These are phyloP conservation scores for Thunnus albacares DNA, from an alignment of 2,797 vertebrate species.

Conservation along the genomic window DNA sequence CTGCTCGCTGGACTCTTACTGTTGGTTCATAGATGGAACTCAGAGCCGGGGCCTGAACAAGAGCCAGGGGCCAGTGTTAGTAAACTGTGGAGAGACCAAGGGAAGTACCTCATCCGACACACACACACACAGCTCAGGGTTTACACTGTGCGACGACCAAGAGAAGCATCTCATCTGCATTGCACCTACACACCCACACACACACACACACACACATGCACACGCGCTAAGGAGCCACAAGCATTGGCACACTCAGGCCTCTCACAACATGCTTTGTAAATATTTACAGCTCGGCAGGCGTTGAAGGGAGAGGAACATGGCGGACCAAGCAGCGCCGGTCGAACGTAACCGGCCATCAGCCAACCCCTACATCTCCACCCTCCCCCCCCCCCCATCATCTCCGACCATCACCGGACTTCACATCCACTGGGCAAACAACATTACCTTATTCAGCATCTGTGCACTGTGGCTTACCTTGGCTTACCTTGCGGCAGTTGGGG, in stretches of 20 bases:
- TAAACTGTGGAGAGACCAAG: slow-evolving; percentile 72
- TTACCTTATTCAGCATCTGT: slow-evolving; percentile 55
- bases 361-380: background rate
- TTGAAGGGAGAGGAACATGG: slow-evolving; percentile 57
- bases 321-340: slow-evolving; percentile 25
- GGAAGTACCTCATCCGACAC: slow-evolving; percentile 76
- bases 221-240: slow-evolving; percentile 54
- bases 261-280: slow-evolving; percentile 82
- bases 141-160: slow-evolving; percentile 45
- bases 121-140: slow-evolving; percentile 41
- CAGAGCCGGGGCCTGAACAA: slow-evolving; percentile 46
- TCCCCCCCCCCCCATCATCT: background rate
- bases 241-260: slow-evolving; percentile 75
- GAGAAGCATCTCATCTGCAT: slow-evolving; percentile 55
- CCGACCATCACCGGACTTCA: slow-evolving; percentile 43
- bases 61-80: slow-evolving; percentile 71
- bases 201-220: slow-evolving; percentile 22
- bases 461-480: slow-evolving; percentile 45
- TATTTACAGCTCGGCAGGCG: slow-evolving; percentile 80
- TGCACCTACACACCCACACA: slow-evolving; percentile 19
- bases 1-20: background rate
- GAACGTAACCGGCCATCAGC: slow-evolving; percentile 48
- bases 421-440: slow-evolving; percentile 58
- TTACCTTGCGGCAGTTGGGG: slow-evolving; percentile 34
- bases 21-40: slow-evolving; percentile 48